phyloP scores from a whole-genome alignment of 2,113 vertebrate species.

The Lepus americanus region DNA sequence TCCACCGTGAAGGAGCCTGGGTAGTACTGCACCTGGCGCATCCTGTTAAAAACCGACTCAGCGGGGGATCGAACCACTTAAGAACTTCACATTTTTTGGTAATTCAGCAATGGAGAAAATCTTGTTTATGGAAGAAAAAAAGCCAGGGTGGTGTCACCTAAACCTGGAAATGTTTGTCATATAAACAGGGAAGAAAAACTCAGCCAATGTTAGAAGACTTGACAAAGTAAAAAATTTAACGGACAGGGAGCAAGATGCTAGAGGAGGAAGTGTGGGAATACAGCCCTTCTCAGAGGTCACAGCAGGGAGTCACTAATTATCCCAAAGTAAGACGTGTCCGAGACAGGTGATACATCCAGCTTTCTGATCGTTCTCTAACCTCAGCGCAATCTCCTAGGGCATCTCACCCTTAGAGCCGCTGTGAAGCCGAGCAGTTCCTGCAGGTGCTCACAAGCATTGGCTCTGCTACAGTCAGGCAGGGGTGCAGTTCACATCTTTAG shows the following conservation, averaged over 20 bases:
- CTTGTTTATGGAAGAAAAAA: neutral
- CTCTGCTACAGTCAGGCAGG: too few relatives aligned
- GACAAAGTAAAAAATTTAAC: constrained; percentile 38
- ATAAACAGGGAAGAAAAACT: constrained; percentile 11
- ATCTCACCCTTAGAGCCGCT: neutral
- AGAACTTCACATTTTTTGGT: neutral
- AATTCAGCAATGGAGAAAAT: constrained; percentile 11
- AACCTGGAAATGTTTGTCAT: constrained; percentile 18
- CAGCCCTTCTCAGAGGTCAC: neutral
- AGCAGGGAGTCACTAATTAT: neutral
- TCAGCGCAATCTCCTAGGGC: neutral
- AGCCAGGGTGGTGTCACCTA: neutral
- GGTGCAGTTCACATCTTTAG: neutral
- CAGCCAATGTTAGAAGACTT: constrained; percentile 11
- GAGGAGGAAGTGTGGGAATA: neutral
- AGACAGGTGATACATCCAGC: neutral
- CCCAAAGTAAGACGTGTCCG: neutral
- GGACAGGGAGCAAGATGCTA: neutral
- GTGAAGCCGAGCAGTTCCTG: neutral
- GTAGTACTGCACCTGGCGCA: neutral
- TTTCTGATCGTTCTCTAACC: neutral
- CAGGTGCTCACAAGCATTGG: neutral
- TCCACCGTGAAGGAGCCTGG: neutral
- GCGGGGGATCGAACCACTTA: neutral
- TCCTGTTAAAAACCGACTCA: neutral